Percentiles rank a stretch among this genome's conserved stretches.
Conservation (phyloP, 2,888 invertebrate genomes). For the Fissipunctia ypsillon region DNA sequence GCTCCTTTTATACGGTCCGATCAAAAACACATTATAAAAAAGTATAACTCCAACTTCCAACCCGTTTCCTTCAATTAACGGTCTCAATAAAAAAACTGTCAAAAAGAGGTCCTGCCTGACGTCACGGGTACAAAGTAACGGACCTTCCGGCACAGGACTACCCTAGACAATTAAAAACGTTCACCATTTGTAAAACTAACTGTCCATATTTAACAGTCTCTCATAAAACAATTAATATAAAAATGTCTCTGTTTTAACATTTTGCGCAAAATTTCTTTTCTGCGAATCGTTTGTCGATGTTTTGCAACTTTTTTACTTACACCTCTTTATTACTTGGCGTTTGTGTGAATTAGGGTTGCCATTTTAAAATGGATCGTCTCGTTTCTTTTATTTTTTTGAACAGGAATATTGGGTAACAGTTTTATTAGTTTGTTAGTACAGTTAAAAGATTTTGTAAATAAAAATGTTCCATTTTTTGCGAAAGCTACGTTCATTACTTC, state of each 20-base stretch:
- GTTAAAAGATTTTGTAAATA: conserved; percentile 26
- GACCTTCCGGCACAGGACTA: conserved; percentile 64
- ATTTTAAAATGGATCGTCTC: conserved; percentile 64
- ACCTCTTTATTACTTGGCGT: conserved; percentile 36
- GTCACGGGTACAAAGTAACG: conserved; percentile 77
- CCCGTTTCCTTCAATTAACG: conserved; percentile 43
- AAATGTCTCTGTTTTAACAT: conserved; percentile 61
- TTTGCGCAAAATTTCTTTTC: conserved; percentile 88
- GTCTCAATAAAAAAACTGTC: conserved; percentile 60
- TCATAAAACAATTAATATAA: conserved; percentile 75
- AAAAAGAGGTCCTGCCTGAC: conserved; percentile 68
- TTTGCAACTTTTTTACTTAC: conserved; percentile 49
- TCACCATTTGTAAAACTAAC: conserved; percentile 67
- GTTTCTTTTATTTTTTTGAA: conserved; percentile 41
- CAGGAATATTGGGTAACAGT: conserved; percentile 22
- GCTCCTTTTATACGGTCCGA: background rate
- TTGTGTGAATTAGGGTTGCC: conserved; percentile 70
- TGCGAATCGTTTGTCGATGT: conserved; percentile 73
- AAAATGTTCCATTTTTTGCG: conserved; percentile 14
- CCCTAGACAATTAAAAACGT: conserved; percentile 66
- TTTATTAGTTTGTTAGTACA: conserved; percentile 31
- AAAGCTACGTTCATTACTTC: background rate
- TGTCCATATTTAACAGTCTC: conserved; percentile 59
- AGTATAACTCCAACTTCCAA: background rate
- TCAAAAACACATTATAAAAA: background rate